phyloP scores from a whole-genome alignment of 2,113 vertebrate species.

The Nerophis ophidion region DNA sequence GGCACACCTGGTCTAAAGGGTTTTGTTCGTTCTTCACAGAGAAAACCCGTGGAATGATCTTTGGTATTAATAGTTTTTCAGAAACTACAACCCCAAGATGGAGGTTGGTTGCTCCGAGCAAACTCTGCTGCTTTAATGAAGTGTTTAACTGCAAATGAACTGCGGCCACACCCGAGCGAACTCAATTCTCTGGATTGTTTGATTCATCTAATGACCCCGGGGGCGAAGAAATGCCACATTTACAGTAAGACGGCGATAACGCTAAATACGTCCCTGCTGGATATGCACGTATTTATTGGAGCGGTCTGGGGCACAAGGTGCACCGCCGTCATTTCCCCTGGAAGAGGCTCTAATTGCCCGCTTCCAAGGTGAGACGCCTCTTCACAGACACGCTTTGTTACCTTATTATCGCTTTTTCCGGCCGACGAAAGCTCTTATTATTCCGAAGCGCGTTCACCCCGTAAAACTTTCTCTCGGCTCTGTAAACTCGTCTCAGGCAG shows the following conservation, averaged over 20 bases:
- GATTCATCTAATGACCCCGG: not conserved
- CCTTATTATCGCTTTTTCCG: constrained; percentile 27
- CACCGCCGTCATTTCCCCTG: constrained; percentile 13
- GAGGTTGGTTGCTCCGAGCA: not conserved
- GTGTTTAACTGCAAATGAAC: not conserved
- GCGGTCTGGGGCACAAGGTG: constrained; percentile 9
- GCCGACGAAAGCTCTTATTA: constrained; percentile 42
- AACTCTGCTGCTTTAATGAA: not conserved
- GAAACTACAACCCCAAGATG: not conserved
- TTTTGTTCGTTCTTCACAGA: not conserved
- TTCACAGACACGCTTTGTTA: constrained; percentile 25
- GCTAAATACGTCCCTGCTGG: not conserved
- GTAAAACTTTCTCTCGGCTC: constrained; percentile 34
- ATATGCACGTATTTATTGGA: constrained; percentile 15
- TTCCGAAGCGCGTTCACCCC: constrained; percentile 48
- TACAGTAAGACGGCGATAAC: not conserved
- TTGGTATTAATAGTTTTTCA: not conserved
- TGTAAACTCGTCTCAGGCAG: constrained; percentile 36
- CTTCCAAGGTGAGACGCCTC: constrained; percentile 35
- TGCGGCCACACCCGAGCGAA: not conserved
- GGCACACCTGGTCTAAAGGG: too few relatives aligned
- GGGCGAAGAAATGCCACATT: not conserved
- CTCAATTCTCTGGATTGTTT: not conserved
- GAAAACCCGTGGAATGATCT: not conserved
- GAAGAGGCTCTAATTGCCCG: constrained; percentile 29